Percentiles rank a stretch among this genome's conserved stretches.
These are phyloP conservation scores for Syngnathus floridae DNA, from an alignment of 2,113 vertebrate species.

Conservation along the genomic window DNA sequence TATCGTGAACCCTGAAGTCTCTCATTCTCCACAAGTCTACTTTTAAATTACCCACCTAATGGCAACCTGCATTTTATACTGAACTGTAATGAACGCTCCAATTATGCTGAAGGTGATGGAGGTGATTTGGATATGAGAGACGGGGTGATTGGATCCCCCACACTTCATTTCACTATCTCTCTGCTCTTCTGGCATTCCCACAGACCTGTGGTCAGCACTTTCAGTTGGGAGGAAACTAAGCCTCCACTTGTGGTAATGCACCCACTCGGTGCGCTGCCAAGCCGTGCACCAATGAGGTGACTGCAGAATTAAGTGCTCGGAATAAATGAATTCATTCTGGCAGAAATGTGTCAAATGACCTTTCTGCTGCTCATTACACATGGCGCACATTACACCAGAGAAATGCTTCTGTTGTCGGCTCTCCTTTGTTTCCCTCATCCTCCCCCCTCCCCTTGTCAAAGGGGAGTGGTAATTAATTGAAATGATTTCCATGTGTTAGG, in stretches of 20 bases:
- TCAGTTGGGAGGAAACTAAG: constrained; percentile 49
- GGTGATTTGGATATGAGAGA: constrained; percentile 65
- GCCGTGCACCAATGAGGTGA: constrained; percentile 51
- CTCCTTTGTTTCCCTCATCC: constrained; percentile 43
- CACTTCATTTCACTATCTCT: constrained; percentile 60
- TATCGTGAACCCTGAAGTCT: constrained; percentile 60
- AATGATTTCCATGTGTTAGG: constrained; percentile 71
- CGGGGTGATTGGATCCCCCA: constrained; percentile 59
- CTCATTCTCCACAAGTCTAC: constrained; percentile 56
- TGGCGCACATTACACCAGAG: constrained; percentile 57
- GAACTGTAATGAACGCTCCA: constrained; percentile 65
- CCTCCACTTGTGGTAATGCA: constrained; percentile 59
- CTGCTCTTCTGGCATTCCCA: constrained; percentile 49
- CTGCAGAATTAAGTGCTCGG: constrained; percentile 69
- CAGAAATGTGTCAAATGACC: constrained; percentile 75
- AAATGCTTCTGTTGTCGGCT: constrained; percentile 63
- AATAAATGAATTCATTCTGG: constrained; percentile 72
- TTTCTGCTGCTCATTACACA: constrained; percentile 69
- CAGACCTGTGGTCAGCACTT: constrained; percentile 57
- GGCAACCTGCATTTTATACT: constrained; percentile 60
- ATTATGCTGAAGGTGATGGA: constrained; percentile 65
- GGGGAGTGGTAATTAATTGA: constrained; percentile 69
- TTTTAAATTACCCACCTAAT: constrained; percentile 65
- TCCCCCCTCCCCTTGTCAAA: constrained; percentile 43
- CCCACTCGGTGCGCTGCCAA: constrained; percentile 52